Base-by-base conservation (phyloP, 2,888 invertebrate species). In the Seladonia tumulorum region DNA sequence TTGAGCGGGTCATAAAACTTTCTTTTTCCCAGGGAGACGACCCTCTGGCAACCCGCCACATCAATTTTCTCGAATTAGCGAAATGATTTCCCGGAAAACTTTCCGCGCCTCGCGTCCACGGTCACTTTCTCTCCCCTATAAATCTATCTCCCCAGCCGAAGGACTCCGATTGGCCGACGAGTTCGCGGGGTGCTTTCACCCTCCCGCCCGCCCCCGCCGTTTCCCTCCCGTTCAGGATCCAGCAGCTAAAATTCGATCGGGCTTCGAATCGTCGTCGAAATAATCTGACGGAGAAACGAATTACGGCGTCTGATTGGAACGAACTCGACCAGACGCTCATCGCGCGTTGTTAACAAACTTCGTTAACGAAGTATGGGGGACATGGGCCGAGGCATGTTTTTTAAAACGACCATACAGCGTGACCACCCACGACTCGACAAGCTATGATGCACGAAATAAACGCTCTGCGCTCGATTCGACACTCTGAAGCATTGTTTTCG, bases 1-100 rank as follows among this genome's bases (percentile, higher is more conserved):
- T 76, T 75, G 53, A 73, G 29, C 57, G 42, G 53, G 60, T 80
- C 82, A 82, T 87, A 87, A 87, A 87, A 87, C 78, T 87, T 87
- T 83, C 76, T 60, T 74, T 70, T 57, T 60, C 49, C 49, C 76
- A n/a, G 60, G 66, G 45, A 47, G 71, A 76, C 70, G 68, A 60
- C 16, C 76, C 88, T 90, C 86, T 88, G 87, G 85, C 87, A 88
- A 85, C 85, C 79, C 92, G 89, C 90, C 90, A 91, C 92, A 88
- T 92, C 92, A 90, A 92, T 93, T 90, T 89, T 83, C 87, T 75
- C 89, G 91, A 93, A 93, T 93, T 92, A 93, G 91, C 90, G 90
- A 88, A 92, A 93, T 93, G 89, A 92, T 92, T 91, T 92, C 90
- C 90, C 89, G 82, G 84, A 86, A 91, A 90, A 87, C 87, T 91